These are phyloP conservation scores for Crioceris asparagi DNA, from an alignment of 2,888 invertebrate species.

Conservation along the genomic window DNA sequence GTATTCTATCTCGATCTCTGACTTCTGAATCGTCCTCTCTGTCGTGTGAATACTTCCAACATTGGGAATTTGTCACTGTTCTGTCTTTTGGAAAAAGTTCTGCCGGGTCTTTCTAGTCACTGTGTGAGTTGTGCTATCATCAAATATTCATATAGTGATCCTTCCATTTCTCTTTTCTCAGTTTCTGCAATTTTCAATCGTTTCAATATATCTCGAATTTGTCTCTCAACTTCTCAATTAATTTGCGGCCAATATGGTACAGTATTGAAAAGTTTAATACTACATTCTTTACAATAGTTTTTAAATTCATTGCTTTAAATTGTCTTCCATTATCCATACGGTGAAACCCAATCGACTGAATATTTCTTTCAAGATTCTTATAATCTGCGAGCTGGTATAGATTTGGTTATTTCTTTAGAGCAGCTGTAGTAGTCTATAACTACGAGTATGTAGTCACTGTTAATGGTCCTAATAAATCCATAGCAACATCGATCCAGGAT, in stretches of 20 bases:
- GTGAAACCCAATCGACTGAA: conserved; percentile 17
- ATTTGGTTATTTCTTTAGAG: conserved; percentile 21
- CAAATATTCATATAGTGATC: conserved; percentile 15
- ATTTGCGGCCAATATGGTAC: conserved; percentile 15
- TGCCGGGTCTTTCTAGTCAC: conserved; percentile 20
- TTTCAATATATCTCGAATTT: conserved; percentile 13
- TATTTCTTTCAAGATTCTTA: conserved; percentile 15
- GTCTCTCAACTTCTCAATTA: conserved; percentile 16
- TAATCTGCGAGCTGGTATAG: no score
- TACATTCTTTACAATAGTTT: conserved; percentile 14
- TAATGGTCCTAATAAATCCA: conserved; percentile 23
- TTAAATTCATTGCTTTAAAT: conserved; percentile 20
- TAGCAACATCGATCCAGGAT: conserved; percentile 19
- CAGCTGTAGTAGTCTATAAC: conserved; percentile 25
- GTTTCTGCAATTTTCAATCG: conserved; percentile 11
- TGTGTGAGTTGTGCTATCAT: conserved; percentile 21
- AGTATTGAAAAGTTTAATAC: conserved; percentile 14
- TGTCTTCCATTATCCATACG: conserved; percentile 16
- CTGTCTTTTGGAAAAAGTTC: conserved; percentile 17
- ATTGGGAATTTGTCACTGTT: conserved; percentile 20
- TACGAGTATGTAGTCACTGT: no score
- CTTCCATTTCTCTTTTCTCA: conserved; percentile 12
- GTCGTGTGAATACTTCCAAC: no score
- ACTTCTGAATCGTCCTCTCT: conserved; percentile 1
- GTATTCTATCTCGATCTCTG: conserved; percentile 7